A percentile compares a stretch with the other conserved stretches of the same genome.
Evolutionary conservation across 2,113 vertebrate genomes (phyloP).

Genomic region (Neopipo cinnamomea): DNA sequence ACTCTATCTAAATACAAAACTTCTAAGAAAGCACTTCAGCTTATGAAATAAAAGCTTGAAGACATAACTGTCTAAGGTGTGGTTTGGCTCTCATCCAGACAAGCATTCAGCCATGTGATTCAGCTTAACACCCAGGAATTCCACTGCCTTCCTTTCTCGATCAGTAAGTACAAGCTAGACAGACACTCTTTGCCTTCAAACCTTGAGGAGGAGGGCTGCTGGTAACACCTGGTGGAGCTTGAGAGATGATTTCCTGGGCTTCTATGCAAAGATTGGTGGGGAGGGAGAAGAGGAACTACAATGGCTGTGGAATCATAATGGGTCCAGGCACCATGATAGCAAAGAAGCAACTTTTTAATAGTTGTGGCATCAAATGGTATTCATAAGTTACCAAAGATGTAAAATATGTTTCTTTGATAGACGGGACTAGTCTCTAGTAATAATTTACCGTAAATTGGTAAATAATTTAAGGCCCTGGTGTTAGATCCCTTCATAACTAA

Average conservation of each 20-base stretch:
- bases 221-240: background rate
- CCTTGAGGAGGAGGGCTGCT: background rate
- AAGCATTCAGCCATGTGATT: background rate
- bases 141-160: background rate
- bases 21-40: background rate
- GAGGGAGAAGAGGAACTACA: background rate
- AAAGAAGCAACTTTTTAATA: background rate
- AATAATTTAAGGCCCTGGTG: background rate
- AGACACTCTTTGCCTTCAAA: background rate
- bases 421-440: background rate
- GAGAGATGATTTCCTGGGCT: background rate
- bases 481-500: background rate
- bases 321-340: background rate
- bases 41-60: background rate
- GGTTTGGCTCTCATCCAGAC: background rate
- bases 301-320: background rate
- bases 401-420: background rate
- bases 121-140: background rate
- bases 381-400: background rate
- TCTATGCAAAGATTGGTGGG: background rate
- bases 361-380: background rate
- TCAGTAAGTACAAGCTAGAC: background rate
- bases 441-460: no score
- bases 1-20: background rate
- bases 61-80: background rate